Evolutionary conservation across 2,113 vertebrate species (phyloP).

Genomic region (Saccopteryx bilineata): DNA sequence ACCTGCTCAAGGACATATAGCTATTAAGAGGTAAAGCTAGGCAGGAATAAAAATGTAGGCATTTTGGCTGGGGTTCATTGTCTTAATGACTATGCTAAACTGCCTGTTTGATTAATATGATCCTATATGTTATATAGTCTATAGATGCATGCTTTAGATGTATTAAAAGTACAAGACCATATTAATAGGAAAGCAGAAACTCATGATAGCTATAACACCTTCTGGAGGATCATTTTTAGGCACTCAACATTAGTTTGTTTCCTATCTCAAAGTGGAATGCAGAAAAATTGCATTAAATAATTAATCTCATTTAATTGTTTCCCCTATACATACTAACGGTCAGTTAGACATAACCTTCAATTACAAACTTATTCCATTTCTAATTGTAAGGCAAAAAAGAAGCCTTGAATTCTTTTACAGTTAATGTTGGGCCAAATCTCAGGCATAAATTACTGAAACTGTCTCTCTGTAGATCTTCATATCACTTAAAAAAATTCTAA

Average conservation of each 20-base stretch:
- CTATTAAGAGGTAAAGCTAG: background rate
- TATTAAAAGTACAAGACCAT: background rate
- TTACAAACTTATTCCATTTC: background rate
- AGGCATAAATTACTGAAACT: background rate
- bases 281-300: slow-evolving; percentile 28
- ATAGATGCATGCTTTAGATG: background rate
- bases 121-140: background rate
- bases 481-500: slow-evolving; percentile 5
- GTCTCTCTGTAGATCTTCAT: background rate
- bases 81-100: background rate
- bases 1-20: background rate
- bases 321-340: background rate
- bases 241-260: slow-evolving; percentile 49
- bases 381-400: background rate
- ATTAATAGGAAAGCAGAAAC: slow-evolving; percentile 9
- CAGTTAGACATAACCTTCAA: background rate
- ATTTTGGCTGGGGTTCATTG: background rate
- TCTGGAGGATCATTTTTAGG: background rate
- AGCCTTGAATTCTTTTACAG: background rate
- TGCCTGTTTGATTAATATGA: background rate
- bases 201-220: slow-evolving; percentile 6
- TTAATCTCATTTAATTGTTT: background rate
- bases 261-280: background rate
- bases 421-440: background rate
- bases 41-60: background rate